A percentile compares a stretch with the other conserved stretches of the same genome.
Evolutionary conservation across 2,888 invertebrate species (phyloP).

Genomic region (Allophyes oxyacanthae): DNA sequence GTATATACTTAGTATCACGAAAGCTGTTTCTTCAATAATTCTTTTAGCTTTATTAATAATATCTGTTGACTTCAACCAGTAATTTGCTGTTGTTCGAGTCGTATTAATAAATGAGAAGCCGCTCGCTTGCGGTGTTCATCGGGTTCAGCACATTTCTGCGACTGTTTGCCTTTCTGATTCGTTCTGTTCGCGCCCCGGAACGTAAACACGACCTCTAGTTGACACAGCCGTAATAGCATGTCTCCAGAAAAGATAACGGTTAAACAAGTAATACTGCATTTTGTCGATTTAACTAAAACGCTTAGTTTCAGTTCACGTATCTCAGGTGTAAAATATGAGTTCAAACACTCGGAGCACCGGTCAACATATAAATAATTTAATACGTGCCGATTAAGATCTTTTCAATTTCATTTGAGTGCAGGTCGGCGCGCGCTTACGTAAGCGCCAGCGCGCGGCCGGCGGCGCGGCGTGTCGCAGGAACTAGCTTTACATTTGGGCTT

Average conservation of each 20-base stretch:
- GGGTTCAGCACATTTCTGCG: constrained; percentile 8
- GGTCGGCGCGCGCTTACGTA: too few species aligned
- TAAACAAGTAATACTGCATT: constrained; percentile 1
- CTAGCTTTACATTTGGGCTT: constrained; percentile 2
- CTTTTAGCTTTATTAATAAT: too few species aligned
- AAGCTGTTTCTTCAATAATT: too few species aligned
- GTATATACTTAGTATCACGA: too few species aligned
- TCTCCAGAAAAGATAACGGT: neutral
- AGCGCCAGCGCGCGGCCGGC: neutral
- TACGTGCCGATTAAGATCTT: constrained; percentile 2
- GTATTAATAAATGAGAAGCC: too few species aligned
- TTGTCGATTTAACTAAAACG: constrained; percentile 13
- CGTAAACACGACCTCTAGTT: constrained; percentile 13
- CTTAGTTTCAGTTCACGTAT: neutral
- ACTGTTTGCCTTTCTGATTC: constrained; percentile 10
- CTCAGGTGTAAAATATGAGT: neutral
- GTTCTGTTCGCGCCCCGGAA: constrained; percentile 9
- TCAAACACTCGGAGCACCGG: neutral
- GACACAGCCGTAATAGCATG: constrained; percentile 12
- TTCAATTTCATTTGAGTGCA: neutral
- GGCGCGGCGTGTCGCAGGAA: constrained; percentile 1
- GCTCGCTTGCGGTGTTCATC: too few species aligned
- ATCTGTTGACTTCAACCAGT: too few species aligned
- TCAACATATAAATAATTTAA: neutral
- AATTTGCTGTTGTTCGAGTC: too few species aligned